Conservation (phyloP, 2,888 invertebrate genomes). For the Alitta virens region DNA sequence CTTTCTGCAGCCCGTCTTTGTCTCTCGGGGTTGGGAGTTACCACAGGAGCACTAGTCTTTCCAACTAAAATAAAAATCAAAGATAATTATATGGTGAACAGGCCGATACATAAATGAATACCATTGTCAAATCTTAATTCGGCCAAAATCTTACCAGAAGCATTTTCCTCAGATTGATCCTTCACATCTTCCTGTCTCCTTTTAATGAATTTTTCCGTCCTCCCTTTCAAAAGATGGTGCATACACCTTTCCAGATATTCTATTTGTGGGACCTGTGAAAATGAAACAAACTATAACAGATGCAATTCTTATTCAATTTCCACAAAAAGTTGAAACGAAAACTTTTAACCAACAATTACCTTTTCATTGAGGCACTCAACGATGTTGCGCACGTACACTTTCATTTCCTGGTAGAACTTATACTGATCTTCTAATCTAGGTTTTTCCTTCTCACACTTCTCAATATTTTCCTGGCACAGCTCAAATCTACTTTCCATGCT, state of each 20-base stretch:
- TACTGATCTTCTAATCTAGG: conserved; percentile 78
- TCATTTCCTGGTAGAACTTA: conserved; percentile 90
- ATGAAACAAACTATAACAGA: neutral
- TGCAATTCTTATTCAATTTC: no score
- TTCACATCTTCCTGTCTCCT: conserved; percentile 86
- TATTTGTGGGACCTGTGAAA: conserved; percentile 63
- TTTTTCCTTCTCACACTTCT: conserved; percentile 61
- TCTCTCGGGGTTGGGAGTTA: conserved; percentile 24
- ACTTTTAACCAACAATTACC: conserved; percentile 65
- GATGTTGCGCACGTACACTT: conserved; percentile 92
- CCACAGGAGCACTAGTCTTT: no score
- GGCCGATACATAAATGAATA: no score
- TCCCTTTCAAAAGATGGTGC: conserved; percentile 67
- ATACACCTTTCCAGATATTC: conserved; percentile 78
- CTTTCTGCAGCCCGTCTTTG: conserved; percentile 81
- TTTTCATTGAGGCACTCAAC: conserved; percentile 97
- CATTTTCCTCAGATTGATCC: conserved; percentile 87
- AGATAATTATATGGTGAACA: no score
- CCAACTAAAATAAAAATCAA: no score
- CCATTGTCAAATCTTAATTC: no score
- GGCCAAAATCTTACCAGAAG: neutral
- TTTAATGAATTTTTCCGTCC: conserved; percentile 72
- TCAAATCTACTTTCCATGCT: conserved; percentile 59
- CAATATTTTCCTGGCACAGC: conserved; percentile 61
- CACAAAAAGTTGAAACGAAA: neutral